Conservation (phyloP, 2,797 vertebrate species). For the Rhodeus uyekii region DNA sequence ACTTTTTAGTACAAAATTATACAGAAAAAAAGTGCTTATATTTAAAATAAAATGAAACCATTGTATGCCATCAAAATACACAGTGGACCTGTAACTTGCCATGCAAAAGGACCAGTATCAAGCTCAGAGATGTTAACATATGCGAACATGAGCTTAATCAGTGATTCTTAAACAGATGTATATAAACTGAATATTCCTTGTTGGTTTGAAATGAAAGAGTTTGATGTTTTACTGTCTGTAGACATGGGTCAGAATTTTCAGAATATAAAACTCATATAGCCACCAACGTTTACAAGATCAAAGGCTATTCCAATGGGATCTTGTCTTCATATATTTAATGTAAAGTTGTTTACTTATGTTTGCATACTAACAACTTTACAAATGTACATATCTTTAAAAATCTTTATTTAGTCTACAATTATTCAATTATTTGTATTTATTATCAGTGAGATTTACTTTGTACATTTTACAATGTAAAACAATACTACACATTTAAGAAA, state of each 20-base stretch:
- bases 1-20: slow-evolving; percentile 32
- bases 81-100: no score
- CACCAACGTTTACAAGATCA: not conserved
- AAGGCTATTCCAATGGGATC: no score
- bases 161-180: not conserved
- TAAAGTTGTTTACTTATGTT: no score
- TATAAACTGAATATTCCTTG: not conserved
- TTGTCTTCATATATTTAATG: no score
- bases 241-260: not conserved
- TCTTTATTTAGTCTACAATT: no score
- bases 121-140: not conserved
- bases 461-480: no score
- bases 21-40: not conserved
- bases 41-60: not conserved
- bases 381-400: no score
- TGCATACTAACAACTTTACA: no score
- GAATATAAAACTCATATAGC: not conserved
- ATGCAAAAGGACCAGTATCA: not conserved
- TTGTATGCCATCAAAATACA: not conserved
- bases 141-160: not conserved
- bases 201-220: not conserved
- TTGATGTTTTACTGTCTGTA: not conserved
- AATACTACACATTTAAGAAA: no score
- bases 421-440: no score
- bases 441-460: no score